Conservation (phyloP, 2,888 invertebrate genomes). For the Ecliptopera silaceata region DNA sequence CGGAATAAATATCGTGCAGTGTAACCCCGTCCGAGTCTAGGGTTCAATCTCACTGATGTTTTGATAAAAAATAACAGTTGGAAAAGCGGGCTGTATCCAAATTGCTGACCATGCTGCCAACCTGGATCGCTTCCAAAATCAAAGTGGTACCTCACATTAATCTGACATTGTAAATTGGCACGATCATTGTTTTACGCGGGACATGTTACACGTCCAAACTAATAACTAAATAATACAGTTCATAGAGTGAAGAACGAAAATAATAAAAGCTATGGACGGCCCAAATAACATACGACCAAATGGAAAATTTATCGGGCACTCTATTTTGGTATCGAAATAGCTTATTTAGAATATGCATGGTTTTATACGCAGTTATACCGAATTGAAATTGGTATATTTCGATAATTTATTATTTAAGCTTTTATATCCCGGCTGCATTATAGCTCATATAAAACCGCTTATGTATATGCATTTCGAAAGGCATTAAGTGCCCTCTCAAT, state of each 20-base stretch:
- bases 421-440: slow-evolving; percentile 12
- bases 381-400: slow-evolving; percentile 30
- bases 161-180: slow-evolving; percentile 56
- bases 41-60: slow-evolving; percentile 47
- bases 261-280: slow-evolving; percentile 2
- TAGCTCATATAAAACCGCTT: slow-evolving; percentile 25
- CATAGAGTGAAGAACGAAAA: not conserved
- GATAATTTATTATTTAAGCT: slow-evolving; percentile 19
- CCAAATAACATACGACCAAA: slow-evolving; percentile 33
- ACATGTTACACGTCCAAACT: not conserved
- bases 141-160: slow-evolving; percentile 53
- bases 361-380: slow-evolving; percentile 27
- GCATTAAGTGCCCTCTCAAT: slow-evolving; percentile 41
- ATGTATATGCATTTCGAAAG: slow-evolving; percentile 19
- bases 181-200: slow-evolving; percentile 53
- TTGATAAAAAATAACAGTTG: slow-evolving; percentile 51
- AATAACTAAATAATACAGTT: too few species aligned
- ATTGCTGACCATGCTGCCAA: slow-evolving; percentile 62
- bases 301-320: slow-evolving; percentile 35
- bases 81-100: slow-evolving; percentile 49
- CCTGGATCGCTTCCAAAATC: slow-evolving; percentile 60
- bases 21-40: slow-evolving; percentile 38
- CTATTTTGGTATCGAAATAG: slow-evolving; percentile 33
- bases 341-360: slow-evolving; percentile 39
- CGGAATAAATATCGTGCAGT: slow-evolving; percentile 24